phyloP scores from a whole-genome alignment of 2,113 vertebrate genomes.

The Echinops telfairi region DNA sequence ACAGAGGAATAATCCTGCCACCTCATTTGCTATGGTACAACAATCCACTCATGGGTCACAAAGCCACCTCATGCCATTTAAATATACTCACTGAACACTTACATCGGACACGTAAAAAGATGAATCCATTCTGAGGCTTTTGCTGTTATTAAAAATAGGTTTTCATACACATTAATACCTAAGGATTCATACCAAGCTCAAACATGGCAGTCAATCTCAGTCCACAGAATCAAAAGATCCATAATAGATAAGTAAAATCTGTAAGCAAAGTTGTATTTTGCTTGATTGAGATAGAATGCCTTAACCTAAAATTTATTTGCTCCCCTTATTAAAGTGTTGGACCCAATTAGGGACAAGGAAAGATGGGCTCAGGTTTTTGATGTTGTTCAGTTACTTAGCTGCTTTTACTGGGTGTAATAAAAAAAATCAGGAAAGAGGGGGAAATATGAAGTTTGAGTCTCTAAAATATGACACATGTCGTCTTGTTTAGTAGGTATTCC shows the following conservation, averaged over 20 bases:
- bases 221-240: not conserved
- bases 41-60: not conserved
- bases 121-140: not conserved
- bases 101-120: not conserved
- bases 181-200: not conserved
- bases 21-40: not conserved
- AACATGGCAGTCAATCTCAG: not conserved
- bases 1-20: not conserved
- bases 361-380: not conserved
- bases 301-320: not conserved
- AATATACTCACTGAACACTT: not conserved
- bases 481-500: not conserved
- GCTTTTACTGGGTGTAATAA: constrained; percentile 54
- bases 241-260: constrained; percentile 20
- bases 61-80: not conserved
- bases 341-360: not conserved
- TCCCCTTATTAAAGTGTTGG: constrained; percentile 16
- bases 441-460: not conserved
- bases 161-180: constrained; percentile 25
- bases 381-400: constrained; percentile 5
- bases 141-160: not conserved
- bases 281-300: not conserved
- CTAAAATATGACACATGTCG: not conserved
- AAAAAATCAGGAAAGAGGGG: not conserved
- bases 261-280: not conserved